Conservation (phyloP, 2,113 vertebrate genomes). For the Triplophysa rosa region DNA sequence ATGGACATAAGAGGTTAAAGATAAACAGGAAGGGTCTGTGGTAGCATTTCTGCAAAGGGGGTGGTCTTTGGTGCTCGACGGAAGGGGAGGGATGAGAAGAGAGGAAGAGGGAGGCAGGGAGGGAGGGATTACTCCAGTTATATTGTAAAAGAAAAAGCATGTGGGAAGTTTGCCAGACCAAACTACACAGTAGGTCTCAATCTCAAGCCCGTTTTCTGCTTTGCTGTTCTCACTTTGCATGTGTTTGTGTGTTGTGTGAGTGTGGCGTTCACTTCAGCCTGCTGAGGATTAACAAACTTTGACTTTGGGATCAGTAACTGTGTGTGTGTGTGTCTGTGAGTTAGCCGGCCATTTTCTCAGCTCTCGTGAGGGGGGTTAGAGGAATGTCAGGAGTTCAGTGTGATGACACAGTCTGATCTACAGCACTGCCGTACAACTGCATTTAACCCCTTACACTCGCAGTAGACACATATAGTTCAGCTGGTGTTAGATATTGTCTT, state of each 20-base stretch:
- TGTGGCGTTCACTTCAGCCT: conserved; percentile 18
- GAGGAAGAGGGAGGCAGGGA: conserved; percentile 60
- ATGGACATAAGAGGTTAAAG: conserved; percentile 70
- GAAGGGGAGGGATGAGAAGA: conserved; percentile 66
- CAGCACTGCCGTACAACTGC: conserved; percentile 44
- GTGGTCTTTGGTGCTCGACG: conserved; percentile 56
- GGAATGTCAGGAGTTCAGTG: conserved; percentile 57
- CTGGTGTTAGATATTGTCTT: neutral
- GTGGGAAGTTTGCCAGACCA: conserved; percentile 70
- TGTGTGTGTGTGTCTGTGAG: neutral
- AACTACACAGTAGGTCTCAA: conserved; percentile 76
- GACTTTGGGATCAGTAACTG: conserved; percentile 35
- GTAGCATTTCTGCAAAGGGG: conserved; percentile 30
- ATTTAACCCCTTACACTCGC: conserved; percentile 61
- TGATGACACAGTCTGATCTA: conserved; percentile 60
- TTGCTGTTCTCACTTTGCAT: conserved; percentile 41
- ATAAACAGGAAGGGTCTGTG: conserved; percentile 78
- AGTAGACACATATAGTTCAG: neutral
- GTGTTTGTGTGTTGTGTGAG: conserved; percentile 5
- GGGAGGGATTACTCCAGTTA: conserved; percentile 71
- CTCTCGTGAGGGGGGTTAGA: conserved; percentile 33
- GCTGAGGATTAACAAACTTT: conserved; percentile 52
- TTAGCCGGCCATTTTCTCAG: conserved; percentile 7
- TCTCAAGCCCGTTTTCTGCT: conserved; percentile 64
- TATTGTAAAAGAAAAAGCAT: conserved; percentile 65